Evolutionary conservation across 2,113 vertebrate species (phyloP).

Genomic region (Heteronetta atricapilla): DNA sequence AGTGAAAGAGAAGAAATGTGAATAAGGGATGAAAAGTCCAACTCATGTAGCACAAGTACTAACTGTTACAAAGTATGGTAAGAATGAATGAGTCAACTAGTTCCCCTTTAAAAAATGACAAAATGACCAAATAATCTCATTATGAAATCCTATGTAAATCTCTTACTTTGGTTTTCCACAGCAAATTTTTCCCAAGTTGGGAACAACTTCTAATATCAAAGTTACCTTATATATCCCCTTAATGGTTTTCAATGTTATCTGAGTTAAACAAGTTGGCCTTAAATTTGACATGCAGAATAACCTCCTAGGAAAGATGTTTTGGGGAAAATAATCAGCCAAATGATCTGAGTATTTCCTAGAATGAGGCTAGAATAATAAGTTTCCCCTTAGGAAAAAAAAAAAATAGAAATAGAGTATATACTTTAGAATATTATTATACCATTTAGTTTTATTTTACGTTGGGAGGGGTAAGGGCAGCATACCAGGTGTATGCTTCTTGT

Average conservation of each 20-base stretch:
- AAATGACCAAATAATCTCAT: neutral
- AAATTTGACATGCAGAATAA: neutral
- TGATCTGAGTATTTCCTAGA: neutral
- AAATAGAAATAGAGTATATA: neutral
- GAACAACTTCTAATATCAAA: neutral
- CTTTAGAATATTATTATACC: neutral
- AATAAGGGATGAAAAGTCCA: slow-evolving; percentile 19
- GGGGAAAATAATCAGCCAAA: neutral
- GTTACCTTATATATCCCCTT: neutral
- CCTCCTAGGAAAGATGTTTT: neutral
- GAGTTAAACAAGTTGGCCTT: neutral
- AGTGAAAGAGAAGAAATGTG: slow-evolving; percentile 12
- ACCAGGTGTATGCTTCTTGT: neutral
- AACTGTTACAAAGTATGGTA: neutral
- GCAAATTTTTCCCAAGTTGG: neutral
- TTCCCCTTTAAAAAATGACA: neutral
- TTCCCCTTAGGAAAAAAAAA: neutral
- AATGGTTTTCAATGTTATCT: neutral
- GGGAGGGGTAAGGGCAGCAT: neutral
- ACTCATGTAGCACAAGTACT: neutral
- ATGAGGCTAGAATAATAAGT: neutral
- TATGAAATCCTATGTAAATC: slow-evolving; percentile 1
- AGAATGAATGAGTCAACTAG: slow-evolving; percentile 3
- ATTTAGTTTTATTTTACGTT: neutral
- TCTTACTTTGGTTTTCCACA: neutral